Evolutionary conservation across 2,888 invertebrate species (phyloP).

Genomic region (Pecten maximus): DNA sequence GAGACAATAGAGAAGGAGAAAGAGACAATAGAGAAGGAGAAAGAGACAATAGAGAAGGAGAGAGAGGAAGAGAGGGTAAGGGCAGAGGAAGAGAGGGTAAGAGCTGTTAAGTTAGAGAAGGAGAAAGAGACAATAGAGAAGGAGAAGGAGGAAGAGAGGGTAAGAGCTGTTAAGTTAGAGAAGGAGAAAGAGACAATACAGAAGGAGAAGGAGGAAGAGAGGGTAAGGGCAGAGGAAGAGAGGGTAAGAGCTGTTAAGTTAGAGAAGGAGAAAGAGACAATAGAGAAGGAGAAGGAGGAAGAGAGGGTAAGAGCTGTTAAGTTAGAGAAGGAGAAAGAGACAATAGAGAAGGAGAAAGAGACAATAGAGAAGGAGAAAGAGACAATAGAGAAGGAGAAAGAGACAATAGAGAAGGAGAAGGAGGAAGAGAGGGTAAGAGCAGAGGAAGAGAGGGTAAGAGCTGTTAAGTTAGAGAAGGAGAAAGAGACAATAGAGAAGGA

Average conservation of each 20-base stretch:
- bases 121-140: neutral
- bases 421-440: neutral
- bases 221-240: neutral
- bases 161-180: neutral
- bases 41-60: too few relatives aligned
- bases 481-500: neutral
- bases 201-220: neutral
- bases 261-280: neutral
- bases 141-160: neutral
- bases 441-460: neutral
- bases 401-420: neutral
- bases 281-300: neutral
- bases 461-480: neutral
- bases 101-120: neutral
- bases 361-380: neutral
- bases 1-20: neutral
- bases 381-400: neutral
- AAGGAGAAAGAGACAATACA: neutral
- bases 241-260: neutral
- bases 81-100: neutral
- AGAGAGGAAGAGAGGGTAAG: neutral
- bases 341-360: neutral
- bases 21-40: neutral
- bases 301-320: neutral
- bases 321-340: neutral